These are phyloP conservation scores for Strigops habroptila DNA, from an alignment of 2,113 vertebrate species.

Conservation along the genomic window DNA sequence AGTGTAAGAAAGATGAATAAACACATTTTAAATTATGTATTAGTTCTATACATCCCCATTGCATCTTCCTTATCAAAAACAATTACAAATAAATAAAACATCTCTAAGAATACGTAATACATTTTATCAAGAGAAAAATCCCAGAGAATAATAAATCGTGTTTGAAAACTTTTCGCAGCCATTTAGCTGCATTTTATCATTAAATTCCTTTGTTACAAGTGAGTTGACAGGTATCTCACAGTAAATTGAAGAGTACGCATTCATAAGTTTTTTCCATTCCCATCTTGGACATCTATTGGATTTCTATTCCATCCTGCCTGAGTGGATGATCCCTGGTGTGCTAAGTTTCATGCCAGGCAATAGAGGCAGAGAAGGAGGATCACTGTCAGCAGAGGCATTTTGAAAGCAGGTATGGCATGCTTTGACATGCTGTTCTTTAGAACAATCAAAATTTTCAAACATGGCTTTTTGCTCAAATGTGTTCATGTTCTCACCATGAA, in stretches of 20 bases:
- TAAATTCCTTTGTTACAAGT: background rate
- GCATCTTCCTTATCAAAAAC: background rate
- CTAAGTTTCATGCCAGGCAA: background rate
- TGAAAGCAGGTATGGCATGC: background rate
- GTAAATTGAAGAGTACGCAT: background rate
- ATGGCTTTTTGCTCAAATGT: conserved; percentile 13
- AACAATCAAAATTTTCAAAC: background rate
- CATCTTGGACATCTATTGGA: background rate
- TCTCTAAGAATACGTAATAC: background rate
- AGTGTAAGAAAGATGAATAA: background rate
- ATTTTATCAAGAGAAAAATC: background rate
- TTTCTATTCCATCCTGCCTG: background rate
- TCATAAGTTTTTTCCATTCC: background rate
- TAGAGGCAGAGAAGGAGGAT: background rate
- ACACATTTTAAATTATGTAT: background rate
- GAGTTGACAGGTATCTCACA: background rate
- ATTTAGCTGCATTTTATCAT: background rate
- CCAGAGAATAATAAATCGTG: background rate
- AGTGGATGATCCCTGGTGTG: background rate
- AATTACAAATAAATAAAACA: background rate
- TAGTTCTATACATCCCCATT: background rate
- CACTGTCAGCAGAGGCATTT: background rate
- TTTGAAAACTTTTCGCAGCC: background rate
- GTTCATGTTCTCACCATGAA: background rate
- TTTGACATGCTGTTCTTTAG: background rate